phyloP scores from a whole-genome alignment of 2,797 vertebrate species.

The Pipistrellus pipistrellus region DNA sequence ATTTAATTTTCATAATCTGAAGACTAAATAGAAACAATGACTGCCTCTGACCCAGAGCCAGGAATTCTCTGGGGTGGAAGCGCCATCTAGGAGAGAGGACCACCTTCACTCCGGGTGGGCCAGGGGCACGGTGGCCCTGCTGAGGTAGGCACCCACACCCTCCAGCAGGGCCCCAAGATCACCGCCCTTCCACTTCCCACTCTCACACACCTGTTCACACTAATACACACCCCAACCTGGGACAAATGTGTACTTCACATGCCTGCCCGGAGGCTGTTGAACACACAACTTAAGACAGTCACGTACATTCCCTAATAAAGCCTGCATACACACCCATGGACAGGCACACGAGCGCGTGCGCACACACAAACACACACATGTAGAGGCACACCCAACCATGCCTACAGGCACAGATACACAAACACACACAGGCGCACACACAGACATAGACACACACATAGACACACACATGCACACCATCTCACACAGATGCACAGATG shows the following conservation, averaged over 20 bases:
- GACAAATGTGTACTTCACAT: background rate
- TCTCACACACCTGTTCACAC: background rate
- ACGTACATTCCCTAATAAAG: background rate
- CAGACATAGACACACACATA: too few relatives aligned
- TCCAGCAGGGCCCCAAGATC: background rate
- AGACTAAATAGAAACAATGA: slow-evolving; percentile 69
- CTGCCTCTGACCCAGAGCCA: background rate
- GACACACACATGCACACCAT: too few relatives aligned
- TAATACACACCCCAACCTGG: background rate
- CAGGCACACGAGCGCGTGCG: background rate
- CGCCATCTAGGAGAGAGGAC: background rate
- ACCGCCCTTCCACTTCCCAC: background rate
- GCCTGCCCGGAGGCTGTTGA: background rate
- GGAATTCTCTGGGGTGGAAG: background rate
- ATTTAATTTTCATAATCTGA: slow-evolving; percentile 85
- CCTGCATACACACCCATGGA: background rate
- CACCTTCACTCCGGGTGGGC: background rate
- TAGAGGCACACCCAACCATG: background rate
- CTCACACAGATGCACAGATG: background rate
- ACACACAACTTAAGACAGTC: background rate
- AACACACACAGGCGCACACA: too few relatives aligned
- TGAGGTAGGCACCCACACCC: background rate
- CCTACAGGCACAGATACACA: background rate
- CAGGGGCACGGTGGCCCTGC: fast-evolving
- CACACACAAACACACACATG: too few relatives aligned